A percentile compares a stretch with the other conserved stretches of the same genome.
Conservation (phyloP, 35 echinoderm and acorn worm species). For the Lytechinus variegatus region DNA sequence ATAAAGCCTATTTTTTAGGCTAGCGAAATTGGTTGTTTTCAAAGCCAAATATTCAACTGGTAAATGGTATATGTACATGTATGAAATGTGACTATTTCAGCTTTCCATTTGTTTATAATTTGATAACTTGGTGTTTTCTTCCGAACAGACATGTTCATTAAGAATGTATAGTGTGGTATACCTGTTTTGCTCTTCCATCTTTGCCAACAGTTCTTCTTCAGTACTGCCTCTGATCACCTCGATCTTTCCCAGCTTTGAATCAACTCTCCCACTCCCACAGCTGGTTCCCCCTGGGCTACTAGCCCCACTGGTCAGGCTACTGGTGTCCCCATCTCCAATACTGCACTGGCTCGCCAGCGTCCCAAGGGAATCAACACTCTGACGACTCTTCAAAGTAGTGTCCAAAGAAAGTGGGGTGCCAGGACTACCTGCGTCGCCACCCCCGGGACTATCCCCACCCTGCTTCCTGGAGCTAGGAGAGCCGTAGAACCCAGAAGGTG, state of each 20-base stretch:
- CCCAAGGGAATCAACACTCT: slow-evolving; percentile 29
- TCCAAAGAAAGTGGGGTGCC: background rate
- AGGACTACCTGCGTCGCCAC: background rate
- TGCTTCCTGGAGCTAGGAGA: background rate
- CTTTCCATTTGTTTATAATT: too few species aligned
- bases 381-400: background rate
- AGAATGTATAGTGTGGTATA: background rate
- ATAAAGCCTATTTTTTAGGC: too few species aligned
- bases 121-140: too few species aligned
- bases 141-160: too few species aligned
- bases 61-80: too few species aligned
- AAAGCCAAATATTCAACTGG: too few species aligned
- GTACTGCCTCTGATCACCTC: slow-evolving; percentile 64
- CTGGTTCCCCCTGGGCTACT: slow-evolving; percentile 29
- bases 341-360: slow-evolving; percentile 1
- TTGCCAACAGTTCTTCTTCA: slow-evolving; percentile 78
- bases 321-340: background rate
- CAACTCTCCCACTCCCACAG: slow-evolving; percentile 1
- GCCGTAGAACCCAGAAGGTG: background rate
- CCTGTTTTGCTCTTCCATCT: slow-evolving; percentile 83
- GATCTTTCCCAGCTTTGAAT: slow-evolving; percentile 52
- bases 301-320: slow-evolving; percentile 33
- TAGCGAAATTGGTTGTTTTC: too few species aligned
- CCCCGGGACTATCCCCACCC: background rate
- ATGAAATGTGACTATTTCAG: too few species aligned